These are phyloP conservation scores for Ochropleura leucogaster DNA, from an alignment of 2,888 invertebrate species.

Conservation along the genomic window DNA sequence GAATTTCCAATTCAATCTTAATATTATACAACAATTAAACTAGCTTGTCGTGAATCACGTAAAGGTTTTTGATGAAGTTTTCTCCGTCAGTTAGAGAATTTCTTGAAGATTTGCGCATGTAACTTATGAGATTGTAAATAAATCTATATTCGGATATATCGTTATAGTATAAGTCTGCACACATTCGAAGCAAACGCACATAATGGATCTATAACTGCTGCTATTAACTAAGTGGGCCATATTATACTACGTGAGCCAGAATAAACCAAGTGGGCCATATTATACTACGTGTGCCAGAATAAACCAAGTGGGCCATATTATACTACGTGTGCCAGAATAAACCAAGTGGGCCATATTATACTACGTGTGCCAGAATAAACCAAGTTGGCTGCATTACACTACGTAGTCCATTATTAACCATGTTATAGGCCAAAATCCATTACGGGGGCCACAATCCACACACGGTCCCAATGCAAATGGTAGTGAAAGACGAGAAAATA, in stretches of 20 bases:
- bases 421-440: too few species aligned
- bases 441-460: background rate
- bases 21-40: background rate
- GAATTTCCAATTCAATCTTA: background rate
- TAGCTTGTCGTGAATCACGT: background rate
- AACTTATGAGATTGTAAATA: background rate
- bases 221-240: background rate
- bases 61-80: background rate
- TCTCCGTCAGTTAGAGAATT: too few species aligned
- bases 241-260: background rate
- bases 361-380: background rate
- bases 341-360: background rate
- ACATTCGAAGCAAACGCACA: background rate
- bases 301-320: background rate
- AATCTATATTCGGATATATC: background rate
- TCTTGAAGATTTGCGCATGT: background rate
- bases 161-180: background rate
- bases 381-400: background rate
- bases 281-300: background rate
- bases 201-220: background rate
- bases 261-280: background rate
- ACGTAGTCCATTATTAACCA: background rate
- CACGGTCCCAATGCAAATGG: background rate
- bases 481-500: background rate
- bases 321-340: background rate